A percentile compares a stretch with the other conserved stretches of the same genome.
Conservation (phyloP, 2,113 vertebrate species). For the Marcusenius ussheri region DNA sequence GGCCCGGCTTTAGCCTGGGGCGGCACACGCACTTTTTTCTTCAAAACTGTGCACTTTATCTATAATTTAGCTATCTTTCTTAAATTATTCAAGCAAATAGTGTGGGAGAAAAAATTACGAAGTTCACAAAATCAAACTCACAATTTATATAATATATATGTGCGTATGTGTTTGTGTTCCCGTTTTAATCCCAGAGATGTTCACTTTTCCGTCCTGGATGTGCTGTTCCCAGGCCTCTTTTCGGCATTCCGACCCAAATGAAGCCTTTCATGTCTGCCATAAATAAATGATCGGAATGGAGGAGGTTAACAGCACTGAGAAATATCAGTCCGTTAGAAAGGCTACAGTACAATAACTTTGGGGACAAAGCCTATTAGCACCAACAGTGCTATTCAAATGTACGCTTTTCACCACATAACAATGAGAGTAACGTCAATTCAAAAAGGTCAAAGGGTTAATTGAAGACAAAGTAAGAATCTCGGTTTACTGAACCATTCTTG, state of each 20-base stretch:
- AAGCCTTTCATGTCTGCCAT: conserved; percentile 21
- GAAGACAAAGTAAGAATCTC: background rate
- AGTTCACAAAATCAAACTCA: conserved; percentile 90
- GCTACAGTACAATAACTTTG: background rate
- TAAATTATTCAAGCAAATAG: conserved; percentile 99
- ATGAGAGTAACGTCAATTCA: background rate
- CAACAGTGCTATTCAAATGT: background rate
- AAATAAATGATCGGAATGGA: conserved; percentile 35
- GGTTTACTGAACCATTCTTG: background rate
- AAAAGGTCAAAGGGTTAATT: background rate
- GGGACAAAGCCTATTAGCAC: background rate
- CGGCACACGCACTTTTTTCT: conserved; percentile 94
- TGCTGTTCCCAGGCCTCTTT: conserved; percentile 28
- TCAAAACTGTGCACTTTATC: conserved; percentile 99
- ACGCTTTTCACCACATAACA: background rate
- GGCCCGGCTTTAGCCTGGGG: conserved; percentile 85
- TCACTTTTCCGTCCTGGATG: conserved; percentile 14
- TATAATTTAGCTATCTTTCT: conserved; percentile 97
- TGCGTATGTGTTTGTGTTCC: conserved; percentile 67
- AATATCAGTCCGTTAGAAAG: background rate
- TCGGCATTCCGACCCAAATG: conserved; percentile 23
- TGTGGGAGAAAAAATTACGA: conserved; percentile 86
- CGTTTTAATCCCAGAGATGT: background rate
- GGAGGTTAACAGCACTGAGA: background rate
- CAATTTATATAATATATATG: conserved; percentile 84